A percentile compares a stretch with the other conserved stretches of the same genome.
Conservation (phyloP, 2,113 vertebrate genomes). For the Riparia riparia region DNA sequence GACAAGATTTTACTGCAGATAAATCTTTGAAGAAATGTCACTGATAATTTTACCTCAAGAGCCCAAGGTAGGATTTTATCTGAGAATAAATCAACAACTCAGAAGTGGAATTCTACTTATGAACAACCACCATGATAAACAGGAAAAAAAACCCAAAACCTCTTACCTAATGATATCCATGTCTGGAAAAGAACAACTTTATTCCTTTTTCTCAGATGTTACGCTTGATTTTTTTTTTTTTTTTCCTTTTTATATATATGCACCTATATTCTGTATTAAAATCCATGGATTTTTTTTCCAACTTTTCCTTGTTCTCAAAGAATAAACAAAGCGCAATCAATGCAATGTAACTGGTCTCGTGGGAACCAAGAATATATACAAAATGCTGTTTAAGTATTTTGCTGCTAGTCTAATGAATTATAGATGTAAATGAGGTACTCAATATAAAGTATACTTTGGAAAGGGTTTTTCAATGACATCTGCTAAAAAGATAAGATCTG, state of each 20-base stretch:
- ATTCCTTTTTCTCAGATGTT: not conserved
- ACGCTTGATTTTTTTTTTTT: not conserved
- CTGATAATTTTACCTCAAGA: not conserved
- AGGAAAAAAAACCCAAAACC: not conserved
- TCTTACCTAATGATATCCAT: not conserved
- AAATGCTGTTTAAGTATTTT: not conserved
- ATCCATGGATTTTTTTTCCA: not conserved
- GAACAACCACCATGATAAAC: not conserved
- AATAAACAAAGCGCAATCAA: not conserved
- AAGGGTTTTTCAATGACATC: not conserved
- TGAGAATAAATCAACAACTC: not conserved
- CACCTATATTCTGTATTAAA: not conserved
- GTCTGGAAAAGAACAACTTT: not conserved
- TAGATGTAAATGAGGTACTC: not conserved
- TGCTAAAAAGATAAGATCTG: conserved; percentile 9
- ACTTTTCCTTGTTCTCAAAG: not conserved
- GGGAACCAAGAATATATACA: not conserved
- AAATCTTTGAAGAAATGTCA: conserved; percentile 18
- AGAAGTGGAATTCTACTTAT: not conserved
- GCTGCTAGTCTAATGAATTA: not conserved
- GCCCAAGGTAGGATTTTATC: not conserved
- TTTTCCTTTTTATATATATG: not conserved
- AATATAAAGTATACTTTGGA: not conserved
- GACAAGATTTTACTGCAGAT: not conserved
- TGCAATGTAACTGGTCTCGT: not conserved